These are phyloP conservation scores for Acronicta psi DNA, from an alignment of 2,888 invertebrate genomes.

Conservation along the genomic window DNA sequence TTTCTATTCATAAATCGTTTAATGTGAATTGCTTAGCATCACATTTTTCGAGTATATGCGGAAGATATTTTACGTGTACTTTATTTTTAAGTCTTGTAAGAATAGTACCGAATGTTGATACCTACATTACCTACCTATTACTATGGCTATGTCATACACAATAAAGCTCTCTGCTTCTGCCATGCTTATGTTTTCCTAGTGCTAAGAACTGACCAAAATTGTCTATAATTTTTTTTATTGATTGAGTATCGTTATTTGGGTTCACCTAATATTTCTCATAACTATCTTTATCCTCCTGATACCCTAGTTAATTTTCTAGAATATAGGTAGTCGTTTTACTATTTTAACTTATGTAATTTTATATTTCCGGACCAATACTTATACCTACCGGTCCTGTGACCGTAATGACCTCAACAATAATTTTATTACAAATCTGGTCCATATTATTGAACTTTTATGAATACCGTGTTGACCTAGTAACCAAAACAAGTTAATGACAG, in stretches of 20 bases:
- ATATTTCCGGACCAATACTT: conserved; percentile 24
- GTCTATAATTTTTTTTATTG: too few species aligned
- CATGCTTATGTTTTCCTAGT: conserved; percentile 35
- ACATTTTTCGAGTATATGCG: conserved; percentile 10
- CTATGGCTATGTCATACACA: conserved; percentile 5
- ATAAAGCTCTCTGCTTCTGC: conserved; percentile 1
- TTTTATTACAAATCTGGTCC: conserved; percentile 7
- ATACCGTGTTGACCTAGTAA: conserved; percentile 11
- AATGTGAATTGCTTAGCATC: neutral
- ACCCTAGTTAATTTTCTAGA: conserved; percentile 32
- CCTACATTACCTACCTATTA: too few species aligned
- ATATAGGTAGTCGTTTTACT: conserved; percentile 21
- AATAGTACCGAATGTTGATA: neutral
- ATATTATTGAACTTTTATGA: conserved; percentile 12
- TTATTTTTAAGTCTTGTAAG: conserved; percentile 9
- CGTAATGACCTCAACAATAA: conserved; percentile 8
- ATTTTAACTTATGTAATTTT: conserved; percentile 15
- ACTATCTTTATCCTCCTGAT: conserved; percentile 1
- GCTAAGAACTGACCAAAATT: too few species aligned
- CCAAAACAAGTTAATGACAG: conserved; percentile 3
- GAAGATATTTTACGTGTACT: conserved; percentile 7
- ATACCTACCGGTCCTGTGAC: conserved; percentile 23
- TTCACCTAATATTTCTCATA: too few species aligned
- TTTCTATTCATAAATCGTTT: neutral
- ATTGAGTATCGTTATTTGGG: too few species aligned